Base-by-base conservation (phyloP, 2,113 vertebrate genomes). In the Colistium nudipinnis region DNA sequence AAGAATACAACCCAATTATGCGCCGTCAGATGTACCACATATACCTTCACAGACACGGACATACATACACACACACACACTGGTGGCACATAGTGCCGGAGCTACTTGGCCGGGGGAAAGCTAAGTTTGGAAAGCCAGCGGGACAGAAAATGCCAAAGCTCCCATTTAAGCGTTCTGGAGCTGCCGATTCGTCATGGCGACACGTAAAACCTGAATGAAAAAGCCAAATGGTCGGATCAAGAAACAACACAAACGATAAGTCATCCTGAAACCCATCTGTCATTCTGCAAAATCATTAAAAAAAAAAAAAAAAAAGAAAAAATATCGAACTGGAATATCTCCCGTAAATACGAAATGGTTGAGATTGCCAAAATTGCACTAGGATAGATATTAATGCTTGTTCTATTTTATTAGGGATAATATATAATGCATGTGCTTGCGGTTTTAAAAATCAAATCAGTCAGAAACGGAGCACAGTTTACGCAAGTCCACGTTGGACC, bases 141-240 rank as follows among this genome's bases (percentile, higher is more conserved):
- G 53, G 56, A 51, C 66, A 59, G 27, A 65, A n/a, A 64, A 80
- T 66, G 14, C 53, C 65, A 62, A 39, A 55, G 54, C 28, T 53
- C 36, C 45, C 54, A 65, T 74, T 76, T 71, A 24, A 53, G 44
- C 36, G 20, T 45, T 52, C 13, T 14, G n/a, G n/a, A 54, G 56
- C 51, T 33, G 4, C 27, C 13, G 36, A 68, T 80, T 36, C 43
- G 41, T 27, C 47, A 67, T 9, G 14, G 36, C 76, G 70, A 80
- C 57, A 86, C 70, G 64, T 72, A 76, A 81, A 57, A 78, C 41
- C 48, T 69, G 39, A 68, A 39, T 49, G 33, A 59, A 69, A 60
- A 52, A 68, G 59, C 59, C 68, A 69, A 71, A 43, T 39, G 66
- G 53, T 53, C 20, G 11, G 59, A 69, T n/a, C 62, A 70, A 62